Percentiles rank a stretch among this genome's conserved stretches.
phyloP scores from a whole-genome alignment of 2,113 vertebrate species.

The Xiphias gladius region DNA sequence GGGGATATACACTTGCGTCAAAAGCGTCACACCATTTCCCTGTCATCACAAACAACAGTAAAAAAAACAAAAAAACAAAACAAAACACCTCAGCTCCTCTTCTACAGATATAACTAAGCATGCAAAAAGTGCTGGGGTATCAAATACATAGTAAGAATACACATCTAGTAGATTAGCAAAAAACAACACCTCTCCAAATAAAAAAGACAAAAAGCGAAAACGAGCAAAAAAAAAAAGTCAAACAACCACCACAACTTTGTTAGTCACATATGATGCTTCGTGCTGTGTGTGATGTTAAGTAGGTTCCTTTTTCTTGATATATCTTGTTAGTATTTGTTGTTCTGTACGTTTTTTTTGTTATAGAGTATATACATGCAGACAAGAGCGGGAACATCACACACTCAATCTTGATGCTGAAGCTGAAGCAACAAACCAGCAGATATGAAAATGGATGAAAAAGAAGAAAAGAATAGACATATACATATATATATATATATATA shows the following conservation, averaged over 20 bases:
- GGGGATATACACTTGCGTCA: constrained; percentile 55
- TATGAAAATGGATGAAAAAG: constrained; percentile 63
- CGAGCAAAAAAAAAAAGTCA: constrained; percentile 30
- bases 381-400: constrained; percentile 72
- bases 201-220: constrained; percentile 44
- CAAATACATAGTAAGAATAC: constrained; percentile 84
- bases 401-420: constrained; percentile 62
- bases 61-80: constrained; percentile 60
- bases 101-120: constrained; percentile 78
- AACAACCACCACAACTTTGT: constrained; percentile 73
- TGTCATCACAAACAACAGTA: constrained; percentile 64
- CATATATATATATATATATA: constrained; percentile 9
- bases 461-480: constrained; percentile 10
- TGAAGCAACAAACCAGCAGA: constrained; percentile 66
- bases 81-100: constrained; percentile 72
- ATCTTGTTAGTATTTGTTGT: constrained; percentile 74
- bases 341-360: constrained; percentile 67
- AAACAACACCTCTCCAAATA: constrained; percentile 75
- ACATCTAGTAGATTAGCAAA: constrained; percentile 78
- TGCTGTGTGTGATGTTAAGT: constrained; percentile 75
- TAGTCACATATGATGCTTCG: constrained; percentile 76
- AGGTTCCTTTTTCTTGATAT: constrained; percentile 70
- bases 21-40: constrained; percentile 60
- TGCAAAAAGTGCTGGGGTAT: constrained; percentile 84
- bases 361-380: constrained; percentile 82